Evolutionary conservation across 2,888 invertebrate species (phyloP).

Genomic region (Autographa gamma): DNA sequence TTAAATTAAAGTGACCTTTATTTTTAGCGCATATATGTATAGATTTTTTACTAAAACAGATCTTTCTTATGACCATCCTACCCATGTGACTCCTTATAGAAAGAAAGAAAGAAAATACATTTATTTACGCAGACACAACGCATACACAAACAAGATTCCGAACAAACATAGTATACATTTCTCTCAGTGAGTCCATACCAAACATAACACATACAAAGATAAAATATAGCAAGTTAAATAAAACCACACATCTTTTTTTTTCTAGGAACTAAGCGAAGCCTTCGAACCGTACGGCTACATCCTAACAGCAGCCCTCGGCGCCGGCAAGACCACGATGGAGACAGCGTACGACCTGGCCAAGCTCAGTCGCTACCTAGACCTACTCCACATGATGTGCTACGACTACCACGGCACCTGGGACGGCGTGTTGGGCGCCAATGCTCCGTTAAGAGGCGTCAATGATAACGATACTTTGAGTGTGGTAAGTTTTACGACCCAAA

Average conservation of each 20-base stretch:
- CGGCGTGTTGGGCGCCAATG: conserved; percentile 92
- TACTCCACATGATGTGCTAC: conserved; percentile 96
- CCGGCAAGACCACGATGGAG: conserved; percentile 93
- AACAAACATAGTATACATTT: no score
- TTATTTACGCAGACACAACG: no score
- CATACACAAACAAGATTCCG: no score
- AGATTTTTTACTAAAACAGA: no score
- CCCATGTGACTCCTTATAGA: no score
- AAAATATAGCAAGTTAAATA: no score
- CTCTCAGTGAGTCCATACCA: no score
- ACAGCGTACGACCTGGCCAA: conserved; percentile 93
- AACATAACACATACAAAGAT: no score
- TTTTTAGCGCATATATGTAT: no score
- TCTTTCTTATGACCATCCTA: no score
- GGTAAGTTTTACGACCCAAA: conserved; percentile 83
- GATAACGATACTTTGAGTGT: conserved; percentile 90
- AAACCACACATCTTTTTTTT: not conserved
- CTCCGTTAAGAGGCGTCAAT: conserved; percentile 90
- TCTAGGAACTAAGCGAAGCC: conserved; percentile 91
- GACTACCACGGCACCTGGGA: conserved; percentile 97
- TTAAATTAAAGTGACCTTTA: no score
- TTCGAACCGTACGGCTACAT: conserved; percentile 91
- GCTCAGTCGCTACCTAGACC: conserved; percentile 91
- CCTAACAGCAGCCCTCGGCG: conserved; percentile 95
- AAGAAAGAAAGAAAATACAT: no score